Percentiles rank a stretch among this genome's conserved stretches.
Evolutionary conservation across 2,888 invertebrate species (phyloP).

Genomic region (Diogma glabrata): DNA sequence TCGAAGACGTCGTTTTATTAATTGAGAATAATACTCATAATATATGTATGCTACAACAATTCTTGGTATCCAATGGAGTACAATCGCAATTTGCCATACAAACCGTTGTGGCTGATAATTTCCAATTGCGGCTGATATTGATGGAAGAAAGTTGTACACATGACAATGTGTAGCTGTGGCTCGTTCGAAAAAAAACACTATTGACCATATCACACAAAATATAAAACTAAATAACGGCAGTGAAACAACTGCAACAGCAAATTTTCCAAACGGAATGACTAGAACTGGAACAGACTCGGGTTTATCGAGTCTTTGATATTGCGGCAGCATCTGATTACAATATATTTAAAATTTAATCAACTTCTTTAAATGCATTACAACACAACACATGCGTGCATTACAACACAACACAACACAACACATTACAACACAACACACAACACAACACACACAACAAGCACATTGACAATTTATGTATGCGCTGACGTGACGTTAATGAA

Average conservation of each 20-base stretch:
- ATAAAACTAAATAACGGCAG: slow-evolving; percentile 67
- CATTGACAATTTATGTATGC: no score
- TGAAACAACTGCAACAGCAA: slow-evolving; percentile 59
- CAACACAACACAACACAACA: no score
- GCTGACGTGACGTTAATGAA: no score
- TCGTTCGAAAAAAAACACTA: slow-evolving; percentile 70
- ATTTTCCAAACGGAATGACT: slow-evolving; percentile 30
- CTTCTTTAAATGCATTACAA: no score
- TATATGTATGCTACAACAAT: slow-evolving; percentile 71
- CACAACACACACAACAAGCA: no score
- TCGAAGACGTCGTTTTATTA: slow-evolving; percentile 47
- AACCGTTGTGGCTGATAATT: slow-evolving; percentile 79
- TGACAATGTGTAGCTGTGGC: slow-evolving; percentile 85
- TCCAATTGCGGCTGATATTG: slow-evolving; percentile 95
- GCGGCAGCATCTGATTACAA: slow-evolving; percentile 36
- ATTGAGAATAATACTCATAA: slow-evolving; percentile 59
- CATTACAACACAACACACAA: no score
- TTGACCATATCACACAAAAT: slow-evolving; percentile 70
- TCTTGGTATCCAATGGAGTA: slow-evolving; percentile 70
- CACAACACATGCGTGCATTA: no score
- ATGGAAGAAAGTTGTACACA: slow-evolving; percentile 82
- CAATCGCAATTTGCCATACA: slow-evolving; percentile 79
- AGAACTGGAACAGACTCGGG: slow-evolving; percentile 22
- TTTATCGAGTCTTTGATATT: slow-evolving; percentile 28
- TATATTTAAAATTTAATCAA: no score